These are phyloP conservation scores for Drosophila pandora DNA, from an alignment of 1,140 invertebrate species.

Conservation along the genomic window DNA sequence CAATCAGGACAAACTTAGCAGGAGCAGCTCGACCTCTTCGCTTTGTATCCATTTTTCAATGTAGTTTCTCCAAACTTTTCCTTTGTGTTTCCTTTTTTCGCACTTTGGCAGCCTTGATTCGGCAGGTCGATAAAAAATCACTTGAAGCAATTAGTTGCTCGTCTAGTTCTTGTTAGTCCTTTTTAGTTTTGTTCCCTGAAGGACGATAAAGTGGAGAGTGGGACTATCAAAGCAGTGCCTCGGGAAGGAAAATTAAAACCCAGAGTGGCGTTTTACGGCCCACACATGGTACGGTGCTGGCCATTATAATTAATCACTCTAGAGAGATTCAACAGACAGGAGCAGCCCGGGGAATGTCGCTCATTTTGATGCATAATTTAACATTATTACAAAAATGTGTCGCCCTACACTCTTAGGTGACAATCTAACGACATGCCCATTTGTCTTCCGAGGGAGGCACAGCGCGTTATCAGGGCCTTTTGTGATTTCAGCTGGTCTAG, in stretches of 20 bases:
- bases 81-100: neutral
- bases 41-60: conserved; percentile 25
- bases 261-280: neutral
- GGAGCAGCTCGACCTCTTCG: conserved; percentile 1
- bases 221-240: neutral
- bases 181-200: conserved; percentile 1
- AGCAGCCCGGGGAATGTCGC: conserved; percentile 55
- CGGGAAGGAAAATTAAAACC: neutral
- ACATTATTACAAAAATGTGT: conserved; percentile 63
- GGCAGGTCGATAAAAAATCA: conserved; percentile 62
- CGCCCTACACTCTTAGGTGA: conserved; percentile 48
- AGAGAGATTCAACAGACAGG: conserved; percentile 18
- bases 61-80: conserved; percentile 6
- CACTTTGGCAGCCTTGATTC: conserved; percentile 33
- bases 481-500: conserved; percentile 17
- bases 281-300: conserved; percentile 20
- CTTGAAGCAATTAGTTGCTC: conserved; percentile 65
- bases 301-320: conserved; percentile 71
- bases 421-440: conserved; percentile 22
- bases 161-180: neutral
- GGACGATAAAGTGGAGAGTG: neutral
- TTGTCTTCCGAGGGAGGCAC: conserved; percentile 10
- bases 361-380: conserved; percentile 73
- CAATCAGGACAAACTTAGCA: conserved; percentile 2
- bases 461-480: conserved; percentile 3